Evolutionary conservation across 1,140 invertebrate genomes (phyloP).

Genomic region (Drosophila pectinifera): DNA sequence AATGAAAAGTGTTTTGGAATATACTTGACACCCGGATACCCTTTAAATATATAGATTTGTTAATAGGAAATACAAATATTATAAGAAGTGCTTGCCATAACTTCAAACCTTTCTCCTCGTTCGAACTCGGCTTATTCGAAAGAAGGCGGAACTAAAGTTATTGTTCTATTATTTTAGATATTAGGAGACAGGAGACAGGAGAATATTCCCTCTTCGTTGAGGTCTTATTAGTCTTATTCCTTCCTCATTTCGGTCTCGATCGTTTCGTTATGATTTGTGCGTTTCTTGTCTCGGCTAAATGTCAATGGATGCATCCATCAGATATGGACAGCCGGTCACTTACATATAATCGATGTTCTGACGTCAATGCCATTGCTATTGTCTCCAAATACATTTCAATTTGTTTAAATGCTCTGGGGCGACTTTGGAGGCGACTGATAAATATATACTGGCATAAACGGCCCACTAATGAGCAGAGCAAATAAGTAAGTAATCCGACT

Average conservation of each 20-base stretch:
- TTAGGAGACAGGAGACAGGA: no score
- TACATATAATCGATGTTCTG: constrained; percentile 9
- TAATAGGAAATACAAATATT: no score
- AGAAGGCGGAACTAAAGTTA: no score
- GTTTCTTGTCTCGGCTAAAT: constrained; percentile 34
- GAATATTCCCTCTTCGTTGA: not conserved
- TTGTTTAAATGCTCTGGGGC: constrained; percentile 30
- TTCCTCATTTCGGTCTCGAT: constrained; percentile 12
- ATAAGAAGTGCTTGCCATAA: no score
- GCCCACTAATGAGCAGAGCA: constrained; percentile 64
- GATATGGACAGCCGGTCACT: constrained; percentile 19
- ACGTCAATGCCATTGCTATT: constrained; percentile 27
- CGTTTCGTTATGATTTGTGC: constrained; percentile 52
- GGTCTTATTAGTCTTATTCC: not conserved
- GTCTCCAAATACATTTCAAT: constrained; percentile 35
- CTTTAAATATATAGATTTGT: not conserved
- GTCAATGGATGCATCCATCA: constrained; percentile 72
- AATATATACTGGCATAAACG: constrained; percentile 42
- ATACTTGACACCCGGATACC: not conserved
- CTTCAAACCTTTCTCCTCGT: no score
- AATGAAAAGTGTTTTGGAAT: not conserved
- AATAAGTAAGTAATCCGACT: constrained; percentile 46
- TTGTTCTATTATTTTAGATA: not conserved
- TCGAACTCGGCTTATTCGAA: no score
- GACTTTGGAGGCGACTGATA: constrained; percentile 14